phyloP scores from a whole-genome alignment of 2,888 invertebrate species.

The Plagiodera versicolora region DNA sequence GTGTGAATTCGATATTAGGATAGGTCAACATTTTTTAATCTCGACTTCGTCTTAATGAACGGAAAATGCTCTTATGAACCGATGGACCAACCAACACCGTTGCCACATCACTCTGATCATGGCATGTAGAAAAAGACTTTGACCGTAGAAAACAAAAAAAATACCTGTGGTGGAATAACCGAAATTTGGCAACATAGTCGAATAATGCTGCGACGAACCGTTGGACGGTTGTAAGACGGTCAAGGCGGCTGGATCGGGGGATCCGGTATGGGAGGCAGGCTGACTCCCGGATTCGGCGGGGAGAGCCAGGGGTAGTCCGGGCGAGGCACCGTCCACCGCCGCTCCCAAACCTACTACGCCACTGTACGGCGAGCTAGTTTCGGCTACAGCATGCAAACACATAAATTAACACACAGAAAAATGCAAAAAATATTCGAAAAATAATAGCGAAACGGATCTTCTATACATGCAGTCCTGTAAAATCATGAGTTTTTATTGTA shows the following conservation, averaged over 20 bases:
- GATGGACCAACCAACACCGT: no score
- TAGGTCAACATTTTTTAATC: no score
- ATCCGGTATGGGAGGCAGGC: slow-evolving; percentile 57
- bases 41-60: no score
- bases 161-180: slow-evolving; percentile 68
- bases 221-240: slow-evolving; percentile 65
- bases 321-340: slow-evolving; percentile 56
- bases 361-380: slow-evolving; percentile 56
- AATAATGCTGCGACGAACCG: slow-evolving; percentile 60
- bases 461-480: no score
- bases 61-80: no score
- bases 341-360: slow-evolving; percentile 53
- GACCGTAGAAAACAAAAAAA: slow-evolving; percentile 8
- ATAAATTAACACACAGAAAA: slow-evolving; percentile 44
- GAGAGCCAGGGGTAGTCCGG: slow-evolving; percentile 57
- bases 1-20: no score
- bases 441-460: no score
- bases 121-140: background rate
- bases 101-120: background rate
- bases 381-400: slow-evolving; percentile 42
- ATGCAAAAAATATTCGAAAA: no score
- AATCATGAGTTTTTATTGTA: no score
- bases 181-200: slow-evolving; percentile 70
- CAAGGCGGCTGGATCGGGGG: slow-evolving; percentile 55
- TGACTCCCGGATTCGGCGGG: slow-evolving; percentile 53